Conservation (phyloP, 1,140 invertebrate species). For the Apis mellifera region DNA sequence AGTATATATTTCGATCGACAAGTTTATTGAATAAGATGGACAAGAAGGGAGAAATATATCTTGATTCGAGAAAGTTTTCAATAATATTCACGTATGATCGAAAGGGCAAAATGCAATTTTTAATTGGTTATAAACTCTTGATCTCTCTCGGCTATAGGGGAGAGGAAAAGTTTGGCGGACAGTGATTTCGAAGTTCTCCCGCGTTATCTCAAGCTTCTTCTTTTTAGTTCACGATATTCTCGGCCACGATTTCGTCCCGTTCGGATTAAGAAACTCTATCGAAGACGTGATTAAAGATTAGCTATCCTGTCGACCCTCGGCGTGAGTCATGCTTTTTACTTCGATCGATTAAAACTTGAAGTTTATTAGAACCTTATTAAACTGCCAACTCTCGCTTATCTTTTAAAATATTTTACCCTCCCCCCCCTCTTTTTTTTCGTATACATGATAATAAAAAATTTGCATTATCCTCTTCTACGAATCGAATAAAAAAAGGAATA, state of each 20-base stretch:
- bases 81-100: conserved; percentile 12
- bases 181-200: conserved; percentile 59
- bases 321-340: conserved; percentile 39
- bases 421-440: no score
- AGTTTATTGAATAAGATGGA: no score
- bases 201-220: conserved; percentile 50
- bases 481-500: no score
- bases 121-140: conserved; percentile 56
- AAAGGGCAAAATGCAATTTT: conserved; percentile 47
- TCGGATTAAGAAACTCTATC: conserved; percentile 66
- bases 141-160: conserved; percentile 29
- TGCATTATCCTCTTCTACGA: no score
- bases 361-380: conserved; percentile 60
- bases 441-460: no score
- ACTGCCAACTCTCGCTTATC: conserved; percentile 32
- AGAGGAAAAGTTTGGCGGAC: conserved; percentile 48
- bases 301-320: conserved; percentile 40
- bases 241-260: conserved; percentile 45
- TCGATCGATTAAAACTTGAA: conserved; percentile 59
- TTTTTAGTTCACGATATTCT: conserved; percentile 54
- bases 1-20: no score
- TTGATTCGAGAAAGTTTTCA: not conserved
- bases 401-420: conserved; percentile 9
- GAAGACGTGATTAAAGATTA: conserved; percentile 65
- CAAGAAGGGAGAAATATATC: no score